Percentiles rank a stretch among this genome's conserved stretches.
Conservation (phyloP, 1,140 invertebrate genomes). For the Myzus persicae region DNA sequence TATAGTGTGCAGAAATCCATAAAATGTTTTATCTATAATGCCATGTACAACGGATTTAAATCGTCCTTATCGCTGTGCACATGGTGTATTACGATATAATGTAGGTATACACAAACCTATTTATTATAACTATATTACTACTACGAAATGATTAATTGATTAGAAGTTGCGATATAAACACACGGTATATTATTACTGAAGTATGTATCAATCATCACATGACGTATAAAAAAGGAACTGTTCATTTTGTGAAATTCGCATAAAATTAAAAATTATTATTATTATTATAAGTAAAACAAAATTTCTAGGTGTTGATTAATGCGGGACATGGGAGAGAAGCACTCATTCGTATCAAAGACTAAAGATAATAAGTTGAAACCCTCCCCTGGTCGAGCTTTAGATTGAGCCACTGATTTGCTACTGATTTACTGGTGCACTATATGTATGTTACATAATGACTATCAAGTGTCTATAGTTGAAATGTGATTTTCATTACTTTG, state of each 20-base stretch:
- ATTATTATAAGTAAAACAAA: no score
- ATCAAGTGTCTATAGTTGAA: background rate
- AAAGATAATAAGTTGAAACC: background rate
- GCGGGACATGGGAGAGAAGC: no score
- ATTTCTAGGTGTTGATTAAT: no score
- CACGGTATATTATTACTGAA: background rate
- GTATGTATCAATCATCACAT: background rate
- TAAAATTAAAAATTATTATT: no score
- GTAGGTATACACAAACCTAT: background rate
- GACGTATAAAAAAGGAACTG: background rate
- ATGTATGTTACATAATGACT: background rate
- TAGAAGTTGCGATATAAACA: background rate
- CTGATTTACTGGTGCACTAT: no score
- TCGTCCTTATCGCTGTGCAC: background rate
- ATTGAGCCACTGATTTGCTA: background rate
- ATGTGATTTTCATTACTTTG: background rate
- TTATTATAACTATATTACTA: background rate
- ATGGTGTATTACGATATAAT: background rate
- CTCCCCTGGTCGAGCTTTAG: background rate
- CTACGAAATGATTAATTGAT: conserved; percentile 13
- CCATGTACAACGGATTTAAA: background rate
- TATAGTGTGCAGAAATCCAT: background rate
- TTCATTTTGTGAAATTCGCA: background rate
- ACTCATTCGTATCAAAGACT: background rate
- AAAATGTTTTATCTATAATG: background rate